Evolutionary conservation across 2,888 invertebrate genomes (phyloP), one percentile per base, ranked within the genome.

Genomic region (Sinelater perroti): DNA sequence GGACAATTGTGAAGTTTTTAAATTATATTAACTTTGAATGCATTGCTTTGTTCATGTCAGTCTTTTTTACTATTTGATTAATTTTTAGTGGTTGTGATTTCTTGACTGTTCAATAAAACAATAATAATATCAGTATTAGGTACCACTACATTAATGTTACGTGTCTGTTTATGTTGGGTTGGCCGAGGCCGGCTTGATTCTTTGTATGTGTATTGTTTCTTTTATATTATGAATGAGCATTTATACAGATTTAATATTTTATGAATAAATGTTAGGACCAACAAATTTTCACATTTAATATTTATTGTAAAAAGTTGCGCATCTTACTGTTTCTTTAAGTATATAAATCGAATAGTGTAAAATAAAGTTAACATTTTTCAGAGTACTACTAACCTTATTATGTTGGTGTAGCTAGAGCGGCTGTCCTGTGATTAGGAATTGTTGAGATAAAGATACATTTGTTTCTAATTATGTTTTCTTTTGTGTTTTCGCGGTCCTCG

Each of bases 221-320:
- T 53, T 35, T 35, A 44, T 30, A 17, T 20, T 17, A 35, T 28
- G 7, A 11, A 10, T 56, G 56, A 46, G 47, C 40, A 52, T 47
- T 57, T 57, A 57, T 47, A 44, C 40, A 53, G 45, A 56, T 52
- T 56, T 44, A 49, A 56, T 69, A 70, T 70, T 70, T 66, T 72
- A 63, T 67, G 66, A 67, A n/a, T n/a, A n/a, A 70, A 69, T 72
- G 70, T 73, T 74, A 74, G 72, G 73, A 75, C 73, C 73, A 73
- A 67, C 67, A 71, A 70, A 72, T 72, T 71, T 71, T 69, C 70
- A 72, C 71, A 65, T 71, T 72, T 73, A 69, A 71, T 73, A 72
- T 72, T 62, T 61, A 64, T 64, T 64, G 61, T 63, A 63, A 54
- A 46, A 64, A 58, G 59, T 61, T 63, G 59, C 53, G 51, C 49